A percentile compares a stretch with the other conserved stretches of the same genome.
These are phyloP conservation scores for Micrasema longulum DNA, from an alignment of 1,140 invertebrate genomes.

Conservation along the genomic window DNA sequence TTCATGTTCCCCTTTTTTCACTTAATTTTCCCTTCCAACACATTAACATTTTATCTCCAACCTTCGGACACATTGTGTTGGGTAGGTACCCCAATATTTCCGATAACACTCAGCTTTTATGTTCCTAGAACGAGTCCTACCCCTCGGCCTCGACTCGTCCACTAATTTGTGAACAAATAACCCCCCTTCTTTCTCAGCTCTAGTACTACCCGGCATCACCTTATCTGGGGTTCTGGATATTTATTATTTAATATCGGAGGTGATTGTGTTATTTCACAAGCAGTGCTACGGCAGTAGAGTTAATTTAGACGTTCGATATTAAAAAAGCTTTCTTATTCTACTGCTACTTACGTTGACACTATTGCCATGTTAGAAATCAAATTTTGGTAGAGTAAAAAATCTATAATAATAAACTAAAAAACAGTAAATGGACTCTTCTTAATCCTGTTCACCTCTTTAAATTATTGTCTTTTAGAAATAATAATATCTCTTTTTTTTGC, in stretches of 20 bases:
- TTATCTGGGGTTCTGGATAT: slow-evolving; percentile 7
- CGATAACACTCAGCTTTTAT: slow-evolving; percentile 34
- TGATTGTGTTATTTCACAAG: slow-evolving; percentile 17
- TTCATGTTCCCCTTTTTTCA: not conserved
- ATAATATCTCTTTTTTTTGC: too few species aligned
- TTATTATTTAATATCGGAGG: slow-evolving; percentile 22
- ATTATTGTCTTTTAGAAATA: too few species aligned
- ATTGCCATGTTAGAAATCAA: not conserved
- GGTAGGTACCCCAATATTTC: slow-evolving; percentile 19
- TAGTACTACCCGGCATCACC: slow-evolving; percentile 1
- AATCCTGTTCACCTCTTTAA: too few species aligned
- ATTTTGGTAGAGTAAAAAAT: not conserved
- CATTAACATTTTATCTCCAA: slow-evolving; percentile 24
- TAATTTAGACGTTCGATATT: not conserved
- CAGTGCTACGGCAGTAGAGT: not conserved
- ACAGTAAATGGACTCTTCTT: too few species aligned
- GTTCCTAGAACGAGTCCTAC: slow-evolving; percentile 2
- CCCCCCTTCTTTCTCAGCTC: slow-evolving; percentile 1
- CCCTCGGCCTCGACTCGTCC: not conserved
- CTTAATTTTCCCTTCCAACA: slow-evolving; percentile 18
- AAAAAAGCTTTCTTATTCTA: not conserved
- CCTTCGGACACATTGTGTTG: slow-evolving; percentile 13
- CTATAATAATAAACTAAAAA: not conserved
- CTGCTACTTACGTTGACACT: not conserved
- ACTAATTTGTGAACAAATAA: slow-evolving; percentile 29